Percentiles rank a stretch among this genome's conserved stretches.
These are phyloP conservation scores for Colostygia pectinataria DNA, from an alignment of 2,888 invertebrate genomes.

Conservation along the genomic window DNA sequence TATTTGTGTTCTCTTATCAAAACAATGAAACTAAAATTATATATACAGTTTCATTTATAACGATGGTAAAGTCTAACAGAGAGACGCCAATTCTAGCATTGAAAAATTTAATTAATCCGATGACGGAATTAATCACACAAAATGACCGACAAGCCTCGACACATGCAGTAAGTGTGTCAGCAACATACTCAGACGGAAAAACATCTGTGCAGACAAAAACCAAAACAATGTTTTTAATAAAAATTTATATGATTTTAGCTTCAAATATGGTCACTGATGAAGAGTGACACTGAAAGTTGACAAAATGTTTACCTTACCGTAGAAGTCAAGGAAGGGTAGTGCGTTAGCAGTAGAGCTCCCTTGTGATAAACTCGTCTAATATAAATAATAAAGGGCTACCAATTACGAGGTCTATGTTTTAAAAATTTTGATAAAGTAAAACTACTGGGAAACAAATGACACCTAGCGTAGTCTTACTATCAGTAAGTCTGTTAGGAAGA, in stretches of 20 bases:
- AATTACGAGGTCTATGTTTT: too few species aligned
- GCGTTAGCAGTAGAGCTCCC: too few species aligned
- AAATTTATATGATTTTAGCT: constrained; percentile 27
- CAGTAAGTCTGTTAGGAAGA: too few species aligned
- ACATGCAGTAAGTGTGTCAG: constrained; percentile 49
- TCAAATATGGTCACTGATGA: neutral
- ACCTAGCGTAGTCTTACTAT: too few species aligned
- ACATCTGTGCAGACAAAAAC: constrained; percentile 49
- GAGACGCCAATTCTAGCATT: neutral
- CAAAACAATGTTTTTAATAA: constrained; percentile 25
- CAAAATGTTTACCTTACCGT: too few species aligned
- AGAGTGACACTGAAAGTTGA: too few species aligned
- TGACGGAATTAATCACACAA: constrained; percentile 36
- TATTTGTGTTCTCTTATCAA: constrained; percentile 35
- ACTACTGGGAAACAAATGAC: too few species aligned
- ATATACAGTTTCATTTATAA: neutral
- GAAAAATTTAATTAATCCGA: constrained; percentile 9
- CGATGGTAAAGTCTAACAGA: neutral
- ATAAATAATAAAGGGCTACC: too few species aligned
- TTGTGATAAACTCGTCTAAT: too few species aligned
- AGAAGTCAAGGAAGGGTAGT: too few species aligned
- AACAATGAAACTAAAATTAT: constrained; percentile 19
- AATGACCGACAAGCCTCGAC: constrained; percentile 35
- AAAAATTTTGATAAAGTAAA: too few species aligned
- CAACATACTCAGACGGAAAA: constrained; percentile 36